Conservation (phyloP, 2,113 vertebrate species). For the Tursiops truncatus region DNA sequence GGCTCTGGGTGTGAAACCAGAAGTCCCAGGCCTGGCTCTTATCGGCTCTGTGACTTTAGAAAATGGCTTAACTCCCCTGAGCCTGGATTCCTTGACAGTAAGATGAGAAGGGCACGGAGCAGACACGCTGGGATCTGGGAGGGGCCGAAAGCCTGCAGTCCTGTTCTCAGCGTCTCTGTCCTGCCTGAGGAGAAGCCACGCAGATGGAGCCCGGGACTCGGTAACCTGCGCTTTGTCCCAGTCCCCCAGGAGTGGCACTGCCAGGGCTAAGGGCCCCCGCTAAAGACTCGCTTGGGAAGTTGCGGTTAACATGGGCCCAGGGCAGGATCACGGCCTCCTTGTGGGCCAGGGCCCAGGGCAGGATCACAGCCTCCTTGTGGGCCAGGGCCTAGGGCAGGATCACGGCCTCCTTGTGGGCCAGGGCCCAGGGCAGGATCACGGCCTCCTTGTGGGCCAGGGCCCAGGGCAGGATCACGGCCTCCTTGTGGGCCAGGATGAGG, state of each 20-base stretch:
- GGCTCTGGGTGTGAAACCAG: neutral
- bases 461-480: neutral
- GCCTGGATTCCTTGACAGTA: neutral
- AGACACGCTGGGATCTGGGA: accelerated
- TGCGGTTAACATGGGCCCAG: neutral
- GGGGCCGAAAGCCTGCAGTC: accelerated
- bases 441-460: neutral
- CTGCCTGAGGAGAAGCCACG: accelerated
- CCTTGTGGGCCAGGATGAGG: neutral
- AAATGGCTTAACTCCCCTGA: neutral
- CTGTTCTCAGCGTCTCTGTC: neutral
- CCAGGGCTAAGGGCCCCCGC: neutral
- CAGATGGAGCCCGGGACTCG: neutral
- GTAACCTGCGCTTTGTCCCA: neutral
- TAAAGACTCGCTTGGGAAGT: neutral
- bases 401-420: no score
- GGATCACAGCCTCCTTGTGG: accelerated
- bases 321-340: no score
- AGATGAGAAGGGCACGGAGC: neutral
- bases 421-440: neutral
- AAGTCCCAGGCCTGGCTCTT: neutral
- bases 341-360: neutral
- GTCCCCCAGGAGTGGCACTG: accelerated
- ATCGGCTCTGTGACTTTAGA: neutral
- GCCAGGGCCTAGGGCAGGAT: neutral